phyloP scores from a whole-genome alignment of 2,888 invertebrate species.

The Protonemura montana region DNA sequence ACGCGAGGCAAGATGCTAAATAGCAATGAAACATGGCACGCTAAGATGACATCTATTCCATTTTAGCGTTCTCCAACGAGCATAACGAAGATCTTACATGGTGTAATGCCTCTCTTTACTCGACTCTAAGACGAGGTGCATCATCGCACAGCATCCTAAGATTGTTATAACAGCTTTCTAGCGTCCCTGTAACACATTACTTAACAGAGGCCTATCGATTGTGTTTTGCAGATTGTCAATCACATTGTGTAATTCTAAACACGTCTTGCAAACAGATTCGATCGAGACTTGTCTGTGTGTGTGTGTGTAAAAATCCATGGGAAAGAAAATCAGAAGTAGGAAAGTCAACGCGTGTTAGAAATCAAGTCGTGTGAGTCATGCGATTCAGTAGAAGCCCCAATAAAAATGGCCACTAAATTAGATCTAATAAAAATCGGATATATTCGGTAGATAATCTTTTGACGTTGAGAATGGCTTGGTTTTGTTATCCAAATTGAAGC shows the following conservation, averaged over 20 bases:
- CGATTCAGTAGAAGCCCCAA: too few relatives aligned
- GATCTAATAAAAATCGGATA: too few relatives aligned
- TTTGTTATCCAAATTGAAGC: too few relatives aligned
- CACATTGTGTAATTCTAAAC: background rate
- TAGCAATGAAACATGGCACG: background rate
- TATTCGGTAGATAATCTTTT: too few relatives aligned
- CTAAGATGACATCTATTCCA: background rate
- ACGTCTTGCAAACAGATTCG: background rate
- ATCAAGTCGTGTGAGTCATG: too few relatives aligned
- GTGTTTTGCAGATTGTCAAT: constrained; percentile 1
- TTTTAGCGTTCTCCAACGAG: background rate
- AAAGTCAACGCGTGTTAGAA: too few relatives aligned
- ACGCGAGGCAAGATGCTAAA: background rate
- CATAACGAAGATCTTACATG: background rate
- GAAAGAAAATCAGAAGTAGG: background rate
- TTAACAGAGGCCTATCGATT: background rate
- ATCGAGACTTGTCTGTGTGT: background rate
- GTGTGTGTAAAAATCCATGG: background rate
- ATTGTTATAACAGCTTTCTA: background rate
- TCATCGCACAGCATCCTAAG: background rate
- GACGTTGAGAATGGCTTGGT: too few relatives aligned
- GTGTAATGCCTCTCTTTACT: background rate
- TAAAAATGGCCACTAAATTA: too few relatives aligned
- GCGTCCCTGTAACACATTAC: background rate
- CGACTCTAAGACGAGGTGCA: background rate